These are phyloP conservation scores for Autographa pulchrina DNA, from an alignment of 2,888 invertebrate species.

Conservation along the genomic window DNA sequence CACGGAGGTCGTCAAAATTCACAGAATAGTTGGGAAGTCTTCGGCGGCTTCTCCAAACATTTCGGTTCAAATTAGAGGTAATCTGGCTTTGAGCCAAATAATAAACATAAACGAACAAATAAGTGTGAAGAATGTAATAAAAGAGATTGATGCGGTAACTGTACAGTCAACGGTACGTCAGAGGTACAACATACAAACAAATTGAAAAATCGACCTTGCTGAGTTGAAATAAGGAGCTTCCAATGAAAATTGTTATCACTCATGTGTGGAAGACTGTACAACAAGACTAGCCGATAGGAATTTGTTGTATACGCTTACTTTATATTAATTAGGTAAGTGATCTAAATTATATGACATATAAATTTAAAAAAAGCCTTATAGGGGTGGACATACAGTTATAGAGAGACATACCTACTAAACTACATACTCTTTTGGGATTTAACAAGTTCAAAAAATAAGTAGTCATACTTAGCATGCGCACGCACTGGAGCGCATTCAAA, in stretches of 20 bases:
- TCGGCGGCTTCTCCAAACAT: neutral
- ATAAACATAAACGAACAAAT: neutral
- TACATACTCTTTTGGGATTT: neutral
- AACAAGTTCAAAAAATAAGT: constrained; percentile 1
- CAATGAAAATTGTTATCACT: neutral
- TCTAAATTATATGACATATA: no score
- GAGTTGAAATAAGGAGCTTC: neutral
- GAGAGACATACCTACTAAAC: neutral
- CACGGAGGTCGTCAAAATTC: no score
- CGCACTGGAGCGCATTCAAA: neutral
- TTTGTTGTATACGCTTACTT: neutral
- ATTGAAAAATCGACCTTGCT: neutral
- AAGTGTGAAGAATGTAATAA: constrained; percentile 2
- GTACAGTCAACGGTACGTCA: neutral
- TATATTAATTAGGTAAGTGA: no score
- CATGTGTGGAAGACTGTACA: neutral
- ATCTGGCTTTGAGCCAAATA: neutral
- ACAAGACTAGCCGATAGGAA: neutral
- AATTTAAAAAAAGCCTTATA: no score
- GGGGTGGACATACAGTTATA: no score
- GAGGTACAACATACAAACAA: neutral
- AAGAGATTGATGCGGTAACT: constrained; percentile 4
- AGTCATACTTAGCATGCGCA: neutral
- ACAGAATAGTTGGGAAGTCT: neutral
- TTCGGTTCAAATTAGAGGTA: constrained; percentile 4